phyloP scores from a whole-genome alignment of 2,888 invertebrate genomes.

The Minunthozetes semirufus region DNA sequence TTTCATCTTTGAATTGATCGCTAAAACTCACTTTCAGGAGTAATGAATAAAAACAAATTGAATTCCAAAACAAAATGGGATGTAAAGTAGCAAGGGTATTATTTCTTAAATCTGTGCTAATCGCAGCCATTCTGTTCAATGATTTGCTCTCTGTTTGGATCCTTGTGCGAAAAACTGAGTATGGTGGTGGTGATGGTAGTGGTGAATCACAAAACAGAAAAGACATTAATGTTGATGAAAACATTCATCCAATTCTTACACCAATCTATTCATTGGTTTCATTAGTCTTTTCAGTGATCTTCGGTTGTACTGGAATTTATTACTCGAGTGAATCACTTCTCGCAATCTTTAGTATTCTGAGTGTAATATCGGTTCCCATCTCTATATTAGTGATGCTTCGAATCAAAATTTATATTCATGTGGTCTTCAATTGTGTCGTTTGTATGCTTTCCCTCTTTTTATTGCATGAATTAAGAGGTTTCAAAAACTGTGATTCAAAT shows the following conservation, averaged over 20 bases:
- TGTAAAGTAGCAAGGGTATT: too few species aligned
- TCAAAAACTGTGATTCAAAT: background rate
- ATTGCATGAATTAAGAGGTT: background rate
- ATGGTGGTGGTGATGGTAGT: too few species aligned
- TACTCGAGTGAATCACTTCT: background rate
- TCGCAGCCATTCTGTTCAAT: too few species aligned
- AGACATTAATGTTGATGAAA: background rate
- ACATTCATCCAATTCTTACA: background rate
- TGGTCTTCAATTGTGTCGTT: background rate
- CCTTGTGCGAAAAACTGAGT: too few species aligned
- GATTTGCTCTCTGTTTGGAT: too few species aligned
- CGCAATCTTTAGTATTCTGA: background rate
- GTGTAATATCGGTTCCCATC: conserved; percentile 7
- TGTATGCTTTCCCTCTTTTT: background rate
- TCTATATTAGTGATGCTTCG: background rate
- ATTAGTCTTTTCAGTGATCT: background rate
- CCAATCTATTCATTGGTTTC: background rate
- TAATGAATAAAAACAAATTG: too few species aligned
- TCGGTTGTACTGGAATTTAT: background rate
- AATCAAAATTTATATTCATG: background rate
- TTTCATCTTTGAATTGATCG: too few species aligned
- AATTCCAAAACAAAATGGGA: too few species aligned
- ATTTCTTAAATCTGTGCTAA: too few species aligned
- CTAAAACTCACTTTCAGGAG: too few species aligned
- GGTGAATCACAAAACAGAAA: too few species aligned